Percentiles rank a stretch among this genome's conserved stretches.
phyloP scores from a whole-genome alignment of 2,888 invertebrate species.

The Ceraclea dissimilis region DNA sequence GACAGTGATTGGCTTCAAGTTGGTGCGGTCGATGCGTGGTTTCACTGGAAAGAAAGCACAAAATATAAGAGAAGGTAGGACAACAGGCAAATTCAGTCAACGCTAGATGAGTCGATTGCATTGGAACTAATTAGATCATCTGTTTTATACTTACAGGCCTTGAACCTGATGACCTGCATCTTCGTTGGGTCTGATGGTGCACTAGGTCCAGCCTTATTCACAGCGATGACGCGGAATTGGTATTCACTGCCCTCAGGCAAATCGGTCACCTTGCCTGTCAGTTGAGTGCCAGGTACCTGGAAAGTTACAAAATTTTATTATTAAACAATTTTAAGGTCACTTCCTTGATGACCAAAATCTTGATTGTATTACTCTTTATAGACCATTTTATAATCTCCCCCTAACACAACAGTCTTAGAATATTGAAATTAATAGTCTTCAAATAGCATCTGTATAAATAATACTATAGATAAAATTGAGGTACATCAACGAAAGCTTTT shows the following conservation, averaged over 20 bases:
- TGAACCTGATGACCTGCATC: slow-evolving; percentile 81
- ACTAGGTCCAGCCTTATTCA: slow-evolving; percentile 89
- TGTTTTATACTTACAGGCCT: slow-evolving; percentile 67
- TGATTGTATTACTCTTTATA: too few relatives aligned
- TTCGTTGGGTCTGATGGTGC: slow-evolving; percentile 86
- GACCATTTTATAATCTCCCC: too few relatives aligned
- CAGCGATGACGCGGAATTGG: slow-evolving; percentile 84
- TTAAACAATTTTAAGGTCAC: too few relatives aligned
- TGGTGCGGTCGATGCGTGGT: slow-evolving; percentile 94
- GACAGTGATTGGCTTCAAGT: slow-evolving; percentile 80
- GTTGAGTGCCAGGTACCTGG: slow-evolving; percentile 60
- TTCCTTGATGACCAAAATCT: too few relatives aligned
- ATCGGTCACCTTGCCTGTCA: slow-evolving; percentile 72
- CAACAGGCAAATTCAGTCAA: neutral
- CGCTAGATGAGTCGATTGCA: too few relatives aligned
- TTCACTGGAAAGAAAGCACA: slow-evolving; percentile 60
- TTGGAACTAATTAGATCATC: too few relatives aligned
- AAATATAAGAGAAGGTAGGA: neutral
- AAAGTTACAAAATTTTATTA: neutral
- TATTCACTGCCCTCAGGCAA: slow-evolving; percentile 86
- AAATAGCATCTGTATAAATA: too few relatives aligned
- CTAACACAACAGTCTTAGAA: too few relatives aligned
- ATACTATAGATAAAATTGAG: too few relatives aligned
- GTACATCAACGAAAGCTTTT: too few relatives aligned
- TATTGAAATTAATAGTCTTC: too few relatives aligned